Base-by-base conservation (phyloP, 2,888 invertebrate genomes). In the Campoplex capitator region DNA sequence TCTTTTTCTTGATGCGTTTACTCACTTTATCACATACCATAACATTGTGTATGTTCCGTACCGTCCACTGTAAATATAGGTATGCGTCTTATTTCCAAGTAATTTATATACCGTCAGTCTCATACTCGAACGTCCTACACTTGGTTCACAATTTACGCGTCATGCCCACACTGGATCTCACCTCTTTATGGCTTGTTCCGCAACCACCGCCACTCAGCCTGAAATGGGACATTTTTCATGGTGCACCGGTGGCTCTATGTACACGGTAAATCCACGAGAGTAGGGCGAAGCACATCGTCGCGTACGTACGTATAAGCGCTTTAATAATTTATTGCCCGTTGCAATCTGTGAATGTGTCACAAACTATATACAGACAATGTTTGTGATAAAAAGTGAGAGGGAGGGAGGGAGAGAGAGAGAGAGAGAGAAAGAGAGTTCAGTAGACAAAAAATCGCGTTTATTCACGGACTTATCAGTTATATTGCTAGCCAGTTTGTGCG, bases 311-410 rank as follows among this genome's bases (percentile, higher is more conserved):
- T 75, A 28, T 56, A 35, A 23, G 42, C 73, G 51, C 51, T 45
- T 81, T 79, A 56, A 85, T 91, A 90, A 89, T 91, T 91, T 91
- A 91, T 91, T 81, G 90, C 88, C 87, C 88, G 88, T 88, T 88
- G 86, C 81, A 85, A 85, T 88, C 88, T 70, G 74, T 32, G 51
- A 54, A 81, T 78, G 51, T 73, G 67, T 58, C 51, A 62, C 71
- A 62, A 62, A 62, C 11, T 58, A 79, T 56, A 16, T 18, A 45
- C 18, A n/a, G 35, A 35, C 45, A 70, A 62, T 32, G 62, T 62
- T 62, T 32, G 58, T 18, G 56, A 79, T 58, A 8, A 83, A 79
- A 6, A 38, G 38, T 4, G 38, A 38, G 38, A 23, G 38, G 6
- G 79, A n/a, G 42, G 38, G 18, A 68, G 62, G 23, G 23, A 23